These are phyloP conservation scores for Entomobrya proxima DNA, from an alignment of 2,888 invertebrate genomes.

Conservation along the genomic window DNA sequence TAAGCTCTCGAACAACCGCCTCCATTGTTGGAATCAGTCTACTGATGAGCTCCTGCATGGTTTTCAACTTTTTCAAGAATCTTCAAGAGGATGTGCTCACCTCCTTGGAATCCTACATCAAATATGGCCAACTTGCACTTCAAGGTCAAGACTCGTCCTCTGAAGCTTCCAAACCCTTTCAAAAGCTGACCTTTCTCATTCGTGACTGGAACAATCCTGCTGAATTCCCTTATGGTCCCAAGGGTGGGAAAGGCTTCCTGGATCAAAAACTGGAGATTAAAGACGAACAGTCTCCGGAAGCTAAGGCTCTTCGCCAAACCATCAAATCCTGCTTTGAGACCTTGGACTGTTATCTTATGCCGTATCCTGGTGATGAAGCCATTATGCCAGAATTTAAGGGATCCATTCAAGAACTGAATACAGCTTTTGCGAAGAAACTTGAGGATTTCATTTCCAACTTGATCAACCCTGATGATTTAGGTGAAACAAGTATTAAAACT, in stretches of 20 bases:
- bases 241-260: conserved; percentile 59
- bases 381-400: conserved; percentile 58
- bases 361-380: conserved; percentile 84
- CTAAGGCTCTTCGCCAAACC: conserved; percentile 93
- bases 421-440: conserved; percentile 44
- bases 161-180: conserved; percentile 71
- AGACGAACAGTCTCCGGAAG: conserved; percentile 79
- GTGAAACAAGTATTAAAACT: conserved; percentile 30
- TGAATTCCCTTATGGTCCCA: conserved; percentile 47
- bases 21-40: conserved; percentile 68
- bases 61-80: conserved; percentile 64
- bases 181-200: conserved; percentile 71
- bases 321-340: conserved; percentile 95
- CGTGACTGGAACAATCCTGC: conserved; percentile 69
- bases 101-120: conserved; percentile 62
- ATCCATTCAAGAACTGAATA: conserved; percentile 31
- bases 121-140: conserved; percentile 65
- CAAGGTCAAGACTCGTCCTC: conserved; percentile 23
- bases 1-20: conserved; percentile 50
- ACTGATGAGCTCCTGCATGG: conserved; percentile 61
- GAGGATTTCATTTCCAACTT: conserved; percentile 56
- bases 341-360: conserved; percentile 97
- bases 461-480: conserved; percentile 57
- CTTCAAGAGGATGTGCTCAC: conserved; percentile 62
- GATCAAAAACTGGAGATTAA: conserved; percentile 53